phyloP scores from a whole-genome alignment of 53 echinoderm and acorn worm genomes.

The Actinopyga echinites region DNA sequence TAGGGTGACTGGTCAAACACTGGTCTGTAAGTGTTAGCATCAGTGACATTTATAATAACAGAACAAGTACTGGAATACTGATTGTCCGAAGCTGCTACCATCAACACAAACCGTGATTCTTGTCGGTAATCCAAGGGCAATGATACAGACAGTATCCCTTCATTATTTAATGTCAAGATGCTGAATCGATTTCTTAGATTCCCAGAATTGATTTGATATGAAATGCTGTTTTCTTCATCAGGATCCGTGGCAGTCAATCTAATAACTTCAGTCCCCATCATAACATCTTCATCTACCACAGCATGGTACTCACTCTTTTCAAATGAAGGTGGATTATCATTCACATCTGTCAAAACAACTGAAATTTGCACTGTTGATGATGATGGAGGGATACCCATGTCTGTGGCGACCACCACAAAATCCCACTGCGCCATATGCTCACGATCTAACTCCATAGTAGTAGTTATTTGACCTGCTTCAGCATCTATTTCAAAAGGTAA shows the following conservation, averaged over 20 bases:
- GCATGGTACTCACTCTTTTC: constrained; percentile 60
- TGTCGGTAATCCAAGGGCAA: constrained; percentile 84
- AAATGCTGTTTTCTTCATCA: constrained; percentile 83
- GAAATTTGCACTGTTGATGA: constrained; percentile 70
- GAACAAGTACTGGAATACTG: constrained; percentile 75
- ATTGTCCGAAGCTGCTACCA: constrained; percentile 85
- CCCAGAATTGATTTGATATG: constrained; percentile 81
- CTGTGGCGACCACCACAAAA: constrained; percentile 77
- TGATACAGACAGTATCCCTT: constrained; percentile 80
- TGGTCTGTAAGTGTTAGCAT: constrained; percentile 85
- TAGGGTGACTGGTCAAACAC: constrained; percentile 91
- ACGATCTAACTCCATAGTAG: constrained; percentile 62
- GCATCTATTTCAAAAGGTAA: constrained; percentile 82
- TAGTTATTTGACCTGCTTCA: constrained; percentile 73
- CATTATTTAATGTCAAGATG: constrained; percentile 81
- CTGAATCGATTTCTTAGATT: constrained; percentile 87
- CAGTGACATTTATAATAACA: constrained; percentile 84
- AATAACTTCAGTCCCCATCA: constrained; percentile 64
- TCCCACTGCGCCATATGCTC: constrained; percentile 65
- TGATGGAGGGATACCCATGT: constrained; percentile 71
- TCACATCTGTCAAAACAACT: constrained; percentile 78
- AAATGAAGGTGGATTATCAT: constrained; percentile 90
- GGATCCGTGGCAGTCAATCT: constrained; percentile 85
- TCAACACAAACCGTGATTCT: constrained; percentile 78
- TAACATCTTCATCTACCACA: constrained; percentile 78